These are phyloP conservation scores for Amphipoea lucens DNA, from an alignment of 2,888 invertebrate species.

Conservation along the genomic window DNA sequence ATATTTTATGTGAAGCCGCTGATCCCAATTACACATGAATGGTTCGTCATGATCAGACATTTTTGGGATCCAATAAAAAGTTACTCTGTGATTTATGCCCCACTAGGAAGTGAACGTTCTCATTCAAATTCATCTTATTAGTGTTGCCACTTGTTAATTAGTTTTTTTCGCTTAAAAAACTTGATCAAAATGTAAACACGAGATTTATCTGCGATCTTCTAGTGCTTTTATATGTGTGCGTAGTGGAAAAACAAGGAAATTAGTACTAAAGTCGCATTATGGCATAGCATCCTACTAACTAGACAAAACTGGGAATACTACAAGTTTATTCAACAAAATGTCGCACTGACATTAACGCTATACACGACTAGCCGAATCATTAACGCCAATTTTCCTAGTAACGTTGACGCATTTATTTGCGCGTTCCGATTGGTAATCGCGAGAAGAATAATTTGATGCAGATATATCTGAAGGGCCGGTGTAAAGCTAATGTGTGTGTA, in stretches of 20 bases:
- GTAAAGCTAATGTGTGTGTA: conserved; percentile 83
- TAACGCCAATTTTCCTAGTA: conserved; percentile 54
- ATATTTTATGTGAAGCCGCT: conserved; percentile 87
- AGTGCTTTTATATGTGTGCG: background rate
- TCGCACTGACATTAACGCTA: conserved; percentile 33
- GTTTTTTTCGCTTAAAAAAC: conserved; percentile 71
- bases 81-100: conserved; percentile 84
- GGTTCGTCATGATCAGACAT: conserved; percentile 88
- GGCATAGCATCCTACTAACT: background rate
- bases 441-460: conserved; percentile 63
- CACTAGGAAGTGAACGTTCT: conserved; percentile 77
- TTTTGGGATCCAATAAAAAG: conserved; percentile 86
- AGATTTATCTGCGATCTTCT: background rate
- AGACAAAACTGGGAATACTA: background rate
- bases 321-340: conserved; percentile 15
- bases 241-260: background rate
- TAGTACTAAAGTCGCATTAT: background rate
- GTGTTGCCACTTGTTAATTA: conserved; percentile 80
- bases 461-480: conserved; percentile 73
- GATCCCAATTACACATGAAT: conserved; percentile 89
- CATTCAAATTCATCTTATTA: conserved; percentile 81
- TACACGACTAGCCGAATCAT: conserved; percentile 43
- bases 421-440: conserved; percentile 60
- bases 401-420: conserved; percentile 62
- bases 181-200: background rate